Evolutionary conservation across 2,888 invertebrate genomes (phyloP).

Genomic region (Fissipunctia ypsillon): DNA sequence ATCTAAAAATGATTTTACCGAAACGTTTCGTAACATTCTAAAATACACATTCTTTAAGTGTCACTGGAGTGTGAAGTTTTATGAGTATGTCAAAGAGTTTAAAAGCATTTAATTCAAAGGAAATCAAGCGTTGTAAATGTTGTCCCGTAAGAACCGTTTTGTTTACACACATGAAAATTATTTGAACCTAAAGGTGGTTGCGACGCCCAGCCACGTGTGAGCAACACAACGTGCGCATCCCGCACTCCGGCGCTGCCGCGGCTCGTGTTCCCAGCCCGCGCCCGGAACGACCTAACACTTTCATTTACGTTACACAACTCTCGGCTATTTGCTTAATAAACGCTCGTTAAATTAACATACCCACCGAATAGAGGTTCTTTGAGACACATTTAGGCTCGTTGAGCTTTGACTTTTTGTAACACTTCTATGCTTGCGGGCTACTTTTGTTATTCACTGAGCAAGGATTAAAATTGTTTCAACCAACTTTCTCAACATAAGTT

Average conservation of each 20-base stretch:
- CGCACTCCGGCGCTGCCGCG: constrained; percentile 34
- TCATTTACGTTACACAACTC: constrained; percentile 75
- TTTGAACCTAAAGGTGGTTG: constrained; percentile 66
- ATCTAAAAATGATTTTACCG: constrained; percentile 32
- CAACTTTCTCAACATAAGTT: constrained; percentile 35
- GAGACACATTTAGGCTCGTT: constrained; percentile 60
- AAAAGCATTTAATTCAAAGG: constrained; percentile 72
- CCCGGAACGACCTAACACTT: constrained; percentile 72
- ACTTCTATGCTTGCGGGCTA: constrained; percentile 32
- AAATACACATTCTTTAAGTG: constrained; percentile 56
- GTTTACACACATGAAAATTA: constrained; percentile 68
- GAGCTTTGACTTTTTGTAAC: constrained; percentile 62
- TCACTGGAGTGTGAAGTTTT: constrained; percentile 66
- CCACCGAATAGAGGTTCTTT: constrained; percentile 71
- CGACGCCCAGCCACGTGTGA: constrained; percentile 69
- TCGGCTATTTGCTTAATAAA: constrained; percentile 77
- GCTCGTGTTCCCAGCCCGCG: background rate
- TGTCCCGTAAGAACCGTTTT: constrained; percentile 66
- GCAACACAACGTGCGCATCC: constrained; percentile 68
- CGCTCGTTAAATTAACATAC: constrained; percentile 78
- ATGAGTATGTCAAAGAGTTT: constrained; percentile 67
- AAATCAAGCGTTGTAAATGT: constrained; percentile 69
- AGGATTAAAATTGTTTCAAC: constrained; percentile 39
- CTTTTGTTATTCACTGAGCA: constrained; percentile 54
- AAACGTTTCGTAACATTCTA: constrained; percentile 36